Conservation (phyloP, 2,888 invertebrate genomes). For the Aphrophora alni region DNA sequence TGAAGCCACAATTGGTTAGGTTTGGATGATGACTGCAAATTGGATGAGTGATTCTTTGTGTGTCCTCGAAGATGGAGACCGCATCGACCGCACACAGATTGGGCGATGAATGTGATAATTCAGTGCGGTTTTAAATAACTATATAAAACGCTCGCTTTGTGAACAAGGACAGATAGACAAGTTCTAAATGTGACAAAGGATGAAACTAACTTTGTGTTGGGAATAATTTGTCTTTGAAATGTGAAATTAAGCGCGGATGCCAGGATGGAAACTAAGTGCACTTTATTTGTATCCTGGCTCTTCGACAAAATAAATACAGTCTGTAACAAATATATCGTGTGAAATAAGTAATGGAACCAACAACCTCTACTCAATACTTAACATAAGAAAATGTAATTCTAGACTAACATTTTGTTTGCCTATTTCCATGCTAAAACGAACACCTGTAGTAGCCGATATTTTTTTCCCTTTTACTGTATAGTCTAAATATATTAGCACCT, state of each 20-base stretch:
- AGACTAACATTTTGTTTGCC: too few species aligned
- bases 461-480: too few species aligned
- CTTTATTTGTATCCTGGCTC: background rate
- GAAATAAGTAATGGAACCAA: background rate
- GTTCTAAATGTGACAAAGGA: background rate
- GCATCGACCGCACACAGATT: background rate
- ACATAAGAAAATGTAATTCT: too few species aligned
- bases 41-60: background rate
- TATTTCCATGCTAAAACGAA: too few species aligned
- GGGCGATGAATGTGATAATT: background rate
- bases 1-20: background rate
- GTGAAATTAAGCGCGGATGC: background rate
- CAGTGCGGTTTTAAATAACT: background rate
- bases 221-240: background rate
- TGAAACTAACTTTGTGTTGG: background rate
- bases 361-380: background rate
- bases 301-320: background rate
- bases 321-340: background rate
- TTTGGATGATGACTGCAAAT: background rate
- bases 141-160: background rate
- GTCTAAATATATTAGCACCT: too few species aligned
- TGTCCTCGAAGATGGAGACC: background rate
- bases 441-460: too few species aligned
- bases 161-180: background rate
- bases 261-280: background rate